These are phyloP conservation scores for Malthinus seriepunctatus DNA, from an alignment of 2,888 invertebrate species.

Conservation along the genomic window DNA sequence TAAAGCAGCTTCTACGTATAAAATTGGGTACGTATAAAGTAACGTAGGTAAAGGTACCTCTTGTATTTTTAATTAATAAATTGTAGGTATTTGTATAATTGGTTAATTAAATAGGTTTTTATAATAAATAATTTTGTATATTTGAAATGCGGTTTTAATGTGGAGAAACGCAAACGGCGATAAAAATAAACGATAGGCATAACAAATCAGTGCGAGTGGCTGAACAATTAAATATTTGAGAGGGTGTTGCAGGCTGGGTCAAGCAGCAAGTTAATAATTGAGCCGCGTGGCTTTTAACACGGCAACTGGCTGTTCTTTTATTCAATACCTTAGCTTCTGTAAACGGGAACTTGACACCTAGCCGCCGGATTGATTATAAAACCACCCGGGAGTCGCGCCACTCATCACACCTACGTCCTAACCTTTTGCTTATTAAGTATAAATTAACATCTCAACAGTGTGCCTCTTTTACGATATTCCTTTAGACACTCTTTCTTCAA, in stretches of 20 bases:
- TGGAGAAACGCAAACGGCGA: slow-evolving; percentile 21
- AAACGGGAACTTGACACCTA: slow-evolving; percentile 56
- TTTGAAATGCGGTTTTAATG: slow-evolving; percentile 1
- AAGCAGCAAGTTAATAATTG: slow-evolving; percentile 56
- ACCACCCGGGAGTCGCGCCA: slow-evolving; percentile 47
- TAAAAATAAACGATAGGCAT: slow-evolving; percentile 31
- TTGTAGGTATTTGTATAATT: neutral
- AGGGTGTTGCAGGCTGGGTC: slow-evolving; percentile 52
- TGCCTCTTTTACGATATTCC: slow-evolving; percentile 4
- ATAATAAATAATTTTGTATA: neutral
- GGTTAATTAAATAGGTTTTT: neutral
- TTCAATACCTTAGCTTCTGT: slow-evolving; percentile 54
- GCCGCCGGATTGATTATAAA: slow-evolving; percentile 53
- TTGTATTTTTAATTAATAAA: no score
- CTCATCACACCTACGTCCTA: slow-evolving; percentile 37
- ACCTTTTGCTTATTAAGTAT: slow-evolving; percentile 26
- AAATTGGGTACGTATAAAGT: no score
- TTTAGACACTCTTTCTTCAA: neutral
- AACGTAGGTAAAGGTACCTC: no score
- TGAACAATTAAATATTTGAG: slow-evolving; percentile 57
- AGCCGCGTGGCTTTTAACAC: slow-evolving; percentile 57
- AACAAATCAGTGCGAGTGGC: slow-evolving; percentile 46
- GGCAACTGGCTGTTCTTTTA: slow-evolving; percentile 55
- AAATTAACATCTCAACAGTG: slow-evolving; percentile 20
- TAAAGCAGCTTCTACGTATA: no score